Evolutionary conservation across 2,888 invertebrate species (phyloP), one percentile per base, ranked within the genome.

Genomic region (Trissonchulus sp.): DNA sequence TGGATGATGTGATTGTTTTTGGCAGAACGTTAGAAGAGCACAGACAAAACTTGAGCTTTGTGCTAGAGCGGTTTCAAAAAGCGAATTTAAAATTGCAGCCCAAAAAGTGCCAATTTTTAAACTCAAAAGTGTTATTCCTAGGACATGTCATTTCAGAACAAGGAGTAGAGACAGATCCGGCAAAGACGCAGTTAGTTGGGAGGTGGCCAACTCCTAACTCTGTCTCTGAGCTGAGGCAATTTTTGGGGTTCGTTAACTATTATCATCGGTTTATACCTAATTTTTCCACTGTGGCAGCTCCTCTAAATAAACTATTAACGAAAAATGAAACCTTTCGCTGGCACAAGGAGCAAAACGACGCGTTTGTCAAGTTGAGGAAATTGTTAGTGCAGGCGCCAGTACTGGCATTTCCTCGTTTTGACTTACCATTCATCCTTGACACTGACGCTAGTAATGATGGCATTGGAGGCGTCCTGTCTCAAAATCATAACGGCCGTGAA

Each of bases 361-460:
- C 74, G 18, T 72, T 73, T 23, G 2, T 23, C 2, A 15, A 33
- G 2, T 71, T 73, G 18, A 73, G 68, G 68, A 35, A 8, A 36
- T 2, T n/a, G 33, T 30, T 73, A 18, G 33, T 38, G 2, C 18
- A 8, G 30, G 74, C 68, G 2, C 68, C 68, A 2, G 18, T 73
- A 34, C 31, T 73, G 18, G 68, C 68, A 69, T 73, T 68, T 30
- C 74, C 74, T 23, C 30, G 68, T 31, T 68, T 68, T 71, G 2
- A 3, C n/a, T 3, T 28, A 31, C 63, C 74, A 35, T 73, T 68
- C 30, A 63, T 63, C 8, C 30, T 73, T 2, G 36, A 68, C 23
- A 73, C 69, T 23, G 74, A 73, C 37, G 74, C 74, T n/a, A n/a
- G n/a, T n/a, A n/a, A n/a, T n/a, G n/a, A n/a, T n/a, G n/a, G n/a